Conservation (phyloP, 1,140 invertebrate species). For the Drosophila saltans region DNA sequence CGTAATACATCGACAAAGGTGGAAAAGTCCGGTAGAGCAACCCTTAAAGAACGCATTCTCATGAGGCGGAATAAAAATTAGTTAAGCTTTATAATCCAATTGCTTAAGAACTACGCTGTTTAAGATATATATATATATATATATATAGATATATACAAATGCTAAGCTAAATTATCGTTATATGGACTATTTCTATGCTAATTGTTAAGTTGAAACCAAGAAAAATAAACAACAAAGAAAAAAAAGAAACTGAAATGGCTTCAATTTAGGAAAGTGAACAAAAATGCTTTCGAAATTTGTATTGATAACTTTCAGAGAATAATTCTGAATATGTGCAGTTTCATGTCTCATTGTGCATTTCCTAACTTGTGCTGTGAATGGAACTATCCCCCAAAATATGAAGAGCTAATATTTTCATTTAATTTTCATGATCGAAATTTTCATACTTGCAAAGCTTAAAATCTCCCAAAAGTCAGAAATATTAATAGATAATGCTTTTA, state of each 20-base stretch:
- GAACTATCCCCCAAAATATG: too few species aligned
- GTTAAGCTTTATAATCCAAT: constrained; percentile 26
- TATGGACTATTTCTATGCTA: constrained; percentile 37
- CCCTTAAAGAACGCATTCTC: constrained; percentile 85
- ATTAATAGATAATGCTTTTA: too few species aligned
- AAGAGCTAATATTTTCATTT: too few species aligned
- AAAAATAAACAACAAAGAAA: constrained; percentile 15
- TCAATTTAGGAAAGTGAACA: not conserved
- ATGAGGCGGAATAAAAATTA: constrained; percentile 73
- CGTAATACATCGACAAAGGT: constrained; percentile 83
- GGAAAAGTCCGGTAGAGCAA: constrained; percentile 84
- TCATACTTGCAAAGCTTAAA: too few species aligned
- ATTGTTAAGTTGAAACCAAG: constrained; percentile 45
- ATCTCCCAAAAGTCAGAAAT: too few species aligned
- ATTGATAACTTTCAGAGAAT: too few species aligned
- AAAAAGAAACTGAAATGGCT: constrained; percentile 9
- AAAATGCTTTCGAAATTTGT: too few species aligned
- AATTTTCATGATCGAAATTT: too few species aligned
- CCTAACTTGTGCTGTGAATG: too few species aligned
- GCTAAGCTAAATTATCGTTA: constrained; percentile 52
- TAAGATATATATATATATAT: constrained; percentile 35
- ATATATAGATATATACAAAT: constrained; percentile 34
- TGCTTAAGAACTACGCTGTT: constrained; percentile 27
- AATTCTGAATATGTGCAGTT: too few species aligned
- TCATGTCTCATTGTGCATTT: too few species aligned